Base-by-base conservation (phyloP, 2,113 vertebrate species). In the Colinus virginianus region DNA sequence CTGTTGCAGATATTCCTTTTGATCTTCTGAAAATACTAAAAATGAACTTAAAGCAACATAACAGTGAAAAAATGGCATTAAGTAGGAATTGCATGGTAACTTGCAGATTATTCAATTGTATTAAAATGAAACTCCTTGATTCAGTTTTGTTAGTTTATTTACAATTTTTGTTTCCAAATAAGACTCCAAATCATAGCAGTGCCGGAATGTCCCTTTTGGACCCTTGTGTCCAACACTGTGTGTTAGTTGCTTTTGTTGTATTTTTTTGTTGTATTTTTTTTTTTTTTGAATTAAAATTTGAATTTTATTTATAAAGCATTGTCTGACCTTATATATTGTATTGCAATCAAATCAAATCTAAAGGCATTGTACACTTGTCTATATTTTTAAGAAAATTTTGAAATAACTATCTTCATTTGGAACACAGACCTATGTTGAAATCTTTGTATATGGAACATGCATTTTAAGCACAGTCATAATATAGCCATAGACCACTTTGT, bases 211-310 rank as follows among this genome's bases (percentile, higher is more conserved):
- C 0, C 0, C 23, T 62, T 90, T 63, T 62, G 42, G 12, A 58
- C 2, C 30, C 13, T 45, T 34, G 46, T 48, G 46, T 48, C 20
- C 46, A 48, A 48, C 5, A 8, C 46, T 22, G 10, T 11, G 17
- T 56, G 32, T 58, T 58, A 48, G 11, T 21, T 58, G 11, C 12
- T 58, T n/a, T 21, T 30, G 43, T 43, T 43, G 43, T 56, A 12
- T 49, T 3, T 17, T 34, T 42, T 75, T n/a, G n/a, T n/a, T n/a
- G n/a, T n/a, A n/a, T n/a, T 34, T 23, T 51, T 36, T 58, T 21
- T 13, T 10, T 38, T 30, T 75, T 69, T 45, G 18, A 72, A 40
- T 42, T 4, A 0, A 45, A 2, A 2, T 62, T 74, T 43, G 6
- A 61, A 32, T 71, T 67, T 51, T 1, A 20, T 79, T 70, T 94